These are phyloP conservation scores for Anser cygnoides DNA, from an alignment of 2,113 vertebrate genomes.

Conservation along the genomic window DNA sequence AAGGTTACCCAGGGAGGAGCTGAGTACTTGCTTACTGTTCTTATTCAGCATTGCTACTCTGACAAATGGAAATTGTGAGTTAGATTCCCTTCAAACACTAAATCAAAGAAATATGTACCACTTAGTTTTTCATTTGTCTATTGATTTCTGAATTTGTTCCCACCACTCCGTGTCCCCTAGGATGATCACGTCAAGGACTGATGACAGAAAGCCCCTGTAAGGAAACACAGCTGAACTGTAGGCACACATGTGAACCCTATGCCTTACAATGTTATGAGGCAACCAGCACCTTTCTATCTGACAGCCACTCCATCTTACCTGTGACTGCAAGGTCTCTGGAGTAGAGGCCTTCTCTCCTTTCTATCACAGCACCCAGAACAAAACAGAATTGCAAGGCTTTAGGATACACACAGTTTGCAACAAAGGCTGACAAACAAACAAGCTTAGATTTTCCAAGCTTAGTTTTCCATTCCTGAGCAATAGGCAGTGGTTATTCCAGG, in stretches of 20 bases:
- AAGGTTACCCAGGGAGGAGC: background rate
- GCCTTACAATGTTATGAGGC: background rate
- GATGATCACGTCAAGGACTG: background rate
- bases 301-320: background rate
- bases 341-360: background rate
- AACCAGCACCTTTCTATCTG: background rate
- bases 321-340: background rate
- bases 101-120: background rate
- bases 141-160: background rate
- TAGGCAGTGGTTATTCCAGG: background rate
- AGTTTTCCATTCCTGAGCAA: background rate
- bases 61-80: background rate
- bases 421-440: background rate
- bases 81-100: background rate
- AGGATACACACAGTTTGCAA: background rate
- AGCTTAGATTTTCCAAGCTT: background rate
- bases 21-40: background rate
- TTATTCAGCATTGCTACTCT: background rate
- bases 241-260: background rate
- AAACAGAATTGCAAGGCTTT: background rate
- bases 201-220: background rate
- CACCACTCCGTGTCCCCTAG: background rate
- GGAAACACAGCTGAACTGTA: background rate
- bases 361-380: background rate
- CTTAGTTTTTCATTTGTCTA: background rate